Conservation (phyloP, 2,113 vertebrate species). For the Furnarius figulus region DNA sequence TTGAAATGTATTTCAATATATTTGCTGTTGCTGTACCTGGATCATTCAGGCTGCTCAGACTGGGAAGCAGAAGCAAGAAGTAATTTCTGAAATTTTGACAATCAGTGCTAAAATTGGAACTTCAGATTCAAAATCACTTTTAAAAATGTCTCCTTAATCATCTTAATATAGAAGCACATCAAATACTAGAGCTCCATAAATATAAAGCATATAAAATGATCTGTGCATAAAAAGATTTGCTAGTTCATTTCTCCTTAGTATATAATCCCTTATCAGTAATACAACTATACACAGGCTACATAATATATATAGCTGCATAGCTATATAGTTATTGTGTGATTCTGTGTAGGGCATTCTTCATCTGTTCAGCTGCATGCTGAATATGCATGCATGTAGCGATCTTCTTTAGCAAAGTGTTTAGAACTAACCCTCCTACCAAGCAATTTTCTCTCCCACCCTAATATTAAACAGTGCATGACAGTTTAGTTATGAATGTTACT, state of each 20-base stretch:
- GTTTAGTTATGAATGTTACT: background rate
- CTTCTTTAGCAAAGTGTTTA: background rate
- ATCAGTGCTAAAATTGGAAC: background rate
- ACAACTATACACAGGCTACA: background rate
- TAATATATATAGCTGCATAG: background rate
- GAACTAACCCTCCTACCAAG: background rate
- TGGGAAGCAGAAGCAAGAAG: background rate
- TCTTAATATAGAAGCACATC: background rate
- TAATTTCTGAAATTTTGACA: background rate
- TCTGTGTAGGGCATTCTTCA: background rate
- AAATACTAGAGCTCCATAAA: background rate
- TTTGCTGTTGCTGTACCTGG: background rate
- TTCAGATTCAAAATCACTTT: background rate
- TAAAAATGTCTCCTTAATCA: background rate
- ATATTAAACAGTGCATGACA: background rate
- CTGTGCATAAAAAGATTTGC: background rate
- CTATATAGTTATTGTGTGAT: background rate
- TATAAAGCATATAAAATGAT: background rate
- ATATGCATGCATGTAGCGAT: too few species aligned
- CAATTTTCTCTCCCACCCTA: background rate
- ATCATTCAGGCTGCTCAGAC: background rate
- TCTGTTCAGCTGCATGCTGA: too few species aligned
- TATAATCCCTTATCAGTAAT: background rate
- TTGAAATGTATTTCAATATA: background rate
- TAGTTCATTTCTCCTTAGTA: background rate